Base-by-base conservation (phyloP, 2,797 vertebrate genomes). In the Acrossocheilus fasciatus region DNA sequence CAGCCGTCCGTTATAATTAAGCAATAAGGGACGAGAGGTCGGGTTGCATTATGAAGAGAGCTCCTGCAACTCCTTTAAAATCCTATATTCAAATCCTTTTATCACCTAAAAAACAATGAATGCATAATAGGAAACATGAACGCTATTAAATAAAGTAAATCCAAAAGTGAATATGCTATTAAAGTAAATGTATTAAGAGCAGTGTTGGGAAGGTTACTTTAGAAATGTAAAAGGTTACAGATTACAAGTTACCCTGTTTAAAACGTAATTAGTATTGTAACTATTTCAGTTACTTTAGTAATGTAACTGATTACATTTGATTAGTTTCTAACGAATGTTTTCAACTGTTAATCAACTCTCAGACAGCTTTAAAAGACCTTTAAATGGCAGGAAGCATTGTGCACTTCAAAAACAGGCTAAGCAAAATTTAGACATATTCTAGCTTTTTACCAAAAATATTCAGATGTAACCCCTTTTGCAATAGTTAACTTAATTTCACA, bases 1-100 rank as follows among this genome's bases (percentile, higher is more conserved):
- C 70, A 62, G 12, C 72, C 41, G 14, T 83, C 70, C 70, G 11
- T 78, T 78, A 62, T 78, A 78, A 78, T 62, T 78, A 62, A 26
- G 54, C 23, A 2, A 18, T 62, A 62, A 78, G 36, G 12, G 36
- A 41, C 2, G 23, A n/a, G 36, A 78, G 36, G 54, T 23, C 74
- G 4, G 4, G 26, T 18, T 52, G 30, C 47, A 54, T 45, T 18
- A 36, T 76, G 73, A 52, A 57, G 2, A 23, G 34, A 59, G 20
- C 41, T 78, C 34, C 34, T 43, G 12, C 12, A 59, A 18, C 6
- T 36, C 12, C 23, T 78, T 26, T 18, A 78, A 78, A 78, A 14
- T 39, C 6, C 3, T 15, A 39, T 23, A 57, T 57, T 59, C 20
- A 5, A 7, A 59, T 8, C 11, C 6, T 20, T 1, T 68, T 75